Evolutionary conservation across 2,113 vertebrate species (phyloP), one percentile per base, ranked within the genome.

Genomic region (Lamprotornis superbus): DNA sequence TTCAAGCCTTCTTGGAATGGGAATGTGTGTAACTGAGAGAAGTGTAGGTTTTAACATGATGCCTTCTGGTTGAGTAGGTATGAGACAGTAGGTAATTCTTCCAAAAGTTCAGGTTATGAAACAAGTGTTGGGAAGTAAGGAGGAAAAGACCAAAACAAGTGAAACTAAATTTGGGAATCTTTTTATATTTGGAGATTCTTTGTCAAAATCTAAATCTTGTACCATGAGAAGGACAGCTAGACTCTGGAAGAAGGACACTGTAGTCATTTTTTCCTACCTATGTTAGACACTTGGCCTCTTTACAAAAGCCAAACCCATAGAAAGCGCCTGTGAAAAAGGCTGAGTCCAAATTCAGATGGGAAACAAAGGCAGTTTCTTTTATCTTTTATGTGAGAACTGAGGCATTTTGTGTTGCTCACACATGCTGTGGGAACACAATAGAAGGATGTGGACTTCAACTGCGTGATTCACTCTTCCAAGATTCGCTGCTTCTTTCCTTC

Each of bases 341-440:
- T 65, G 63, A 69, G 37, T 33, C 18, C 55, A 42, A 60, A 59
- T 83, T 90, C 63, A 64, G 19, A 30, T 1, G 2, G 22, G 35
- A 90, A 88, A 84, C 50, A 92, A 71, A 69, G 33, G 30, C 76
- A 82, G 57, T 90, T 96, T 79, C 56, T 53, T 61, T 93, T 92
- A n/a, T n/a, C n/a, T 73, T 57, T 56, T 81, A 4, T 31, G 11
- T 40, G 63, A 75, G 46, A 95, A 47, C 42, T 64, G 64, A 90
- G 59, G 40, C 5, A 1, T 91, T 90, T 76, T 20, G 4, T 71
- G 33, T 59, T 79, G 71, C 47, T 83, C 47, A 22, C n/a, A n/a
- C 40, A 39, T 19, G 10, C 21, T 63, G 7, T 28, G 67, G 76
- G 56, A 87, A 79, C 15, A 77, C 78, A 87, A 82, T 15, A 24